phyloP scores from a whole-genome alignment of 2,888 invertebrate genomes.

The Drosophila anomelani region DNA sequence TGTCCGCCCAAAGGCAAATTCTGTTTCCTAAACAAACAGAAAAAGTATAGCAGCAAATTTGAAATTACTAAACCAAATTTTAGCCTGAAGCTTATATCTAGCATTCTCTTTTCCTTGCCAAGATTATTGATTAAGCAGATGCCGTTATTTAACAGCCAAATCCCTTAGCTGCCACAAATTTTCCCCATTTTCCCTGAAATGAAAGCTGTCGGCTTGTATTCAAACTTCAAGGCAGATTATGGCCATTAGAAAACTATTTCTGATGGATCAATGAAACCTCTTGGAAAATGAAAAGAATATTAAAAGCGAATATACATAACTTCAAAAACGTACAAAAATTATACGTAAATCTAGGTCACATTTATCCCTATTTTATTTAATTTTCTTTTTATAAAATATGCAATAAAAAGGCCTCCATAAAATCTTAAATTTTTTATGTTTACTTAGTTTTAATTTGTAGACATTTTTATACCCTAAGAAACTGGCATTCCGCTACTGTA shows the following conservation, averaged over 20 bases:
- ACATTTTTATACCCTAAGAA: not conserved
- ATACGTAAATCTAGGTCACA: not conserved
- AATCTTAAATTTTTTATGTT: not conserved
- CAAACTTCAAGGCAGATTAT: conserved; percentile 37
- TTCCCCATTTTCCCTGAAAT: conserved; percentile 4
- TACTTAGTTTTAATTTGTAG: too few relatives aligned
- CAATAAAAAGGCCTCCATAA: not conserved
- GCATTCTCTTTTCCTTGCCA: conserved; percentile 29
- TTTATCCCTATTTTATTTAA: too few relatives aligned
- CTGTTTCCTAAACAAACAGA: not conserved
- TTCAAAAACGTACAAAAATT: not conserved
- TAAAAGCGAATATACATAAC: too few relatives aligned
- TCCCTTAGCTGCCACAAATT: conserved; percentile 35
- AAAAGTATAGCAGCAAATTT: not conserved
- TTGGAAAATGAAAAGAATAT: too few relatives aligned
- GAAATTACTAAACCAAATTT: conserved; percentile 14
- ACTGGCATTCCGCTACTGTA: conserved; percentile 2
- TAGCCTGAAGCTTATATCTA: conserved; percentile 15
- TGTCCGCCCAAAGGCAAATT: conserved; percentile 14
- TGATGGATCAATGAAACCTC: not conserved
- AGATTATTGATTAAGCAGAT: conserved; percentile 63
- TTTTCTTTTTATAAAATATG: too few relatives aligned
- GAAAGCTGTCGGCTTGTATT: conserved; percentile 55
- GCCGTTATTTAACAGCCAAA: conserved; percentile 54
- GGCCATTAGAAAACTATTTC: conserved; percentile 25